These are phyloP conservation scores for Microtus pennsylvanicus DNA, from an alignment of 2,113 vertebrate genomes.

Conservation along the genomic window DNA sequence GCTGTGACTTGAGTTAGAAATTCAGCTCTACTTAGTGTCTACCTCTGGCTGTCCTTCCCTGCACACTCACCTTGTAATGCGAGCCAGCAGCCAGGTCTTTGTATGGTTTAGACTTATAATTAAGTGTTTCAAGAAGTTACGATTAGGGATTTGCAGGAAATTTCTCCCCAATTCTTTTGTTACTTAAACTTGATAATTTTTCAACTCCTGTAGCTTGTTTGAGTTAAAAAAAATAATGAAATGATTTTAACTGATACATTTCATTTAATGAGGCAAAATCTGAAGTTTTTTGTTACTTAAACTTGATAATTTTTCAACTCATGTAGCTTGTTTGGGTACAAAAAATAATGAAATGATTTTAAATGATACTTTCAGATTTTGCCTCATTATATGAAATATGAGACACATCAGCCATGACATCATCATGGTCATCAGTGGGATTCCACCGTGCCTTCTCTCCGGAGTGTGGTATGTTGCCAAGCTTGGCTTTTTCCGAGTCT, in stretches of 20 bases:
- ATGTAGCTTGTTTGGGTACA: not conserved
- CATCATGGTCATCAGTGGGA: not conserved
- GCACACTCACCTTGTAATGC: not conserved
- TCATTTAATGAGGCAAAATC: constrained; percentile 4
- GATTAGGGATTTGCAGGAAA: not conserved
- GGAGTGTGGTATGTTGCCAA: not conserved
- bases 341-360: not conserved
- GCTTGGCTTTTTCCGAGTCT: not conserved
- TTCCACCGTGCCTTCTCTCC: not conserved
- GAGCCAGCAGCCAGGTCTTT: not conserved
- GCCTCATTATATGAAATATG: not conserved
- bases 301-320: constrained; percentile 30
- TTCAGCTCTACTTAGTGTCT: not conserved
- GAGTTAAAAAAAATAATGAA: not conserved
- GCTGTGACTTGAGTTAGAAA: not conserved
- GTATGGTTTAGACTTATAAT: not conserved
- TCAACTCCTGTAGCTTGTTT: not conserved
- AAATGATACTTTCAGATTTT: constrained; percentile 3
- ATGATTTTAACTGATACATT: constrained; percentile 11
- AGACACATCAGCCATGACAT: not conserved
- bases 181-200: constrained; percentile 45
- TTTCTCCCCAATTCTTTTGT: not conserved
- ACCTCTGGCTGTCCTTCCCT: not conserved
- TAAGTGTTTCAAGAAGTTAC: not conserved
- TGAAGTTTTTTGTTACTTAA: not conserved